These are phyloP conservation scores for Leucophenga varia DNA, from an alignment of 1,140 invertebrate genomes.

Conservation along the genomic window DNA sequence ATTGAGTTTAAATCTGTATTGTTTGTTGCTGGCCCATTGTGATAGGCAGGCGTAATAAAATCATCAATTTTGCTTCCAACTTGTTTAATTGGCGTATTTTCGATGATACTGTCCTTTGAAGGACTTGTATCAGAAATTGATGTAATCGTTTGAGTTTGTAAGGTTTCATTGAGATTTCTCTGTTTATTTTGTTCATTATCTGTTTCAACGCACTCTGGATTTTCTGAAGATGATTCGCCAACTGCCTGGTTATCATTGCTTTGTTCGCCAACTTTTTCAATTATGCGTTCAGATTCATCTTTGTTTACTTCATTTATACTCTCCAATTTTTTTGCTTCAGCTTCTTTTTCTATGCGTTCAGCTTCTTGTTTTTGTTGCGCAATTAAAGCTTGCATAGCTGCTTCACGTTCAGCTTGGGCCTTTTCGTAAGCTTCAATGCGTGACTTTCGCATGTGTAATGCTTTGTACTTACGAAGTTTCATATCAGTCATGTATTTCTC, in stretches of 20 bases:
- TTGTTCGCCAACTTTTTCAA: constrained; percentile 1
- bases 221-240: too few relatives aligned
- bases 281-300: too few relatives aligned
- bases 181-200: too few relatives aligned
- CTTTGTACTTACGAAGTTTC: constrained; percentile 81
- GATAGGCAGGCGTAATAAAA: constrained; percentile 30
- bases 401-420: constrained; percentile 58
- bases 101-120: constrained; percentile 18
- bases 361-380: constrained; percentile 46
- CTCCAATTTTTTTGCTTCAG: constrained; percentile 25
- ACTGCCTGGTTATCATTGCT: too few relatives aligned
- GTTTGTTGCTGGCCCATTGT: constrained; percentile 26
- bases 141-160: too few relatives aligned
- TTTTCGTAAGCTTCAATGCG: constrained; percentile 72
- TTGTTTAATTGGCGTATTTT: constrained; percentile 24
- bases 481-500: constrained; percentile 83
- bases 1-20: constrained; percentile 27
- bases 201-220: too few relatives aligned
- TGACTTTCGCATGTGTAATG: constrained; percentile 72
- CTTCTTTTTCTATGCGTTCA: constrained; percentile 29
- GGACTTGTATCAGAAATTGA: constrained; percentile 31
- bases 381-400: constrained; percentile 42
- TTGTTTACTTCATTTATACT: too few relatives aligned
- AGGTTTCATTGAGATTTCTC: too few relatives aligned
- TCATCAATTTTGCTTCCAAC: constrained; percentile 20